Conservation (phyloP, 1,140 invertebrate genomes). For the Gonioctena quinquepunctata region DNA sequence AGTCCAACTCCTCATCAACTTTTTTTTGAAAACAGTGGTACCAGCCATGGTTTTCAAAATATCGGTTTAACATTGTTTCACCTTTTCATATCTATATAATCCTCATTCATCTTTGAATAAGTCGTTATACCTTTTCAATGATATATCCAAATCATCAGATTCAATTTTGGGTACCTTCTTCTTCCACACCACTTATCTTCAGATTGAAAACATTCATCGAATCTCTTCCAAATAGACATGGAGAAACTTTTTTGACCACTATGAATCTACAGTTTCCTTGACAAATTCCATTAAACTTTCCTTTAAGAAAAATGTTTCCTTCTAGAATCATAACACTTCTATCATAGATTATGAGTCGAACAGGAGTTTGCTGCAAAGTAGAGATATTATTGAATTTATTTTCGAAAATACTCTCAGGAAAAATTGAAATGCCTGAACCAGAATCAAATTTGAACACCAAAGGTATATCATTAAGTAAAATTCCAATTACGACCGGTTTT, state of each 20-base stretch:
- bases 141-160: background rate
- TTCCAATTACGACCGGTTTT: background rate
- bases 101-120: background rate
- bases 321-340: background rate
- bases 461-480: background rate
- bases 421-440: background rate
- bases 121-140: background rate
- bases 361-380: background rate
- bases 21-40: background rate
- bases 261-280: background rate
- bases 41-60: background rate
- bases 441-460: background rate
- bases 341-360: background rate
- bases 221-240: background rate
- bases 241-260: background rate
- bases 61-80: background rate
- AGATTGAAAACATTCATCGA: no score
- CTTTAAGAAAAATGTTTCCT: background rate
- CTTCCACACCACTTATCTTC: no score
- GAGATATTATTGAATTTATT: background rate
- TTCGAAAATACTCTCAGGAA: background rate
- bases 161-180: no score
- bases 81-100: background rate
- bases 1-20: background rate
- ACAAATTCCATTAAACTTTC: constrained; percentile 21